Evolutionary conservation across 2,888 invertebrate genomes (phyloP).

Genomic region (Drosophila testacea): DNA sequence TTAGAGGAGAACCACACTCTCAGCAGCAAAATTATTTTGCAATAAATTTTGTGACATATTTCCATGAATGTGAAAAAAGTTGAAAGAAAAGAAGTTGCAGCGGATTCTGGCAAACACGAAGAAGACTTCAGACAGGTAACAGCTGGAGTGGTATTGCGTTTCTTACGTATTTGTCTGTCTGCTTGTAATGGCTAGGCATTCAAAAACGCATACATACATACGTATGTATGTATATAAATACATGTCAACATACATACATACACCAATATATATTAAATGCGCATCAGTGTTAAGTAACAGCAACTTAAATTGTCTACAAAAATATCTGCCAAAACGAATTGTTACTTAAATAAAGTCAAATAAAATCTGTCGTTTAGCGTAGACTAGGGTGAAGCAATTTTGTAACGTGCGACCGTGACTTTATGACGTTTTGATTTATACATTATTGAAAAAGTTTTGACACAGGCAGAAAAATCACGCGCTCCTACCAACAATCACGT

Average conservation of each 20-base stretch:
- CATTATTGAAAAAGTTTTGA: conserved; percentile 81
- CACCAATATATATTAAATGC: conserved; percentile 67
- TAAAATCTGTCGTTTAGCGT: conserved; percentile 36
- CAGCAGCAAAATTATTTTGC: conserved; percentile 75
- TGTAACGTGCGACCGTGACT: conserved; percentile 60
- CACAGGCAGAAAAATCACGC: conserved; percentile 64
- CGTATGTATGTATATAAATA: not conserved
- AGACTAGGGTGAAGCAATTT: conserved; percentile 25
- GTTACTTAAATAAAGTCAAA: conserved; percentile 49
- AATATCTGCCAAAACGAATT: conserved; percentile 48
- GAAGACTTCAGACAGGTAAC: conserved; percentile 71
- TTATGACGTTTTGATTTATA: conserved; percentile 85
- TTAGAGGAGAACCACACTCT: conserved; percentile 43
- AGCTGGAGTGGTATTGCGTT: conserved; percentile 54
- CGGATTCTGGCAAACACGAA: conserved; percentile 36
- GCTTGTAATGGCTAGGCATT: conserved; percentile 20
- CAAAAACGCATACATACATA: conserved; percentile 13
- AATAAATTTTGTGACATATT: conserved; percentile 82
- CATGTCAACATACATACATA: conserved; percentile 1
- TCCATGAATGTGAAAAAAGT: conserved; percentile 64
- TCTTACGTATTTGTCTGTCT: conserved; percentile 26
- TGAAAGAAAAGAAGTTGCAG: conserved; percentile 31
- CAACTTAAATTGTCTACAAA: conserved; percentile 72
- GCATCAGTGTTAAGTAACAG: conserved; percentile 67
- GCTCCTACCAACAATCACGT: conserved; percentile 67